Conservation (phyloP, 2,888 invertebrate species). For the Cyaniris semiargus region DNA sequence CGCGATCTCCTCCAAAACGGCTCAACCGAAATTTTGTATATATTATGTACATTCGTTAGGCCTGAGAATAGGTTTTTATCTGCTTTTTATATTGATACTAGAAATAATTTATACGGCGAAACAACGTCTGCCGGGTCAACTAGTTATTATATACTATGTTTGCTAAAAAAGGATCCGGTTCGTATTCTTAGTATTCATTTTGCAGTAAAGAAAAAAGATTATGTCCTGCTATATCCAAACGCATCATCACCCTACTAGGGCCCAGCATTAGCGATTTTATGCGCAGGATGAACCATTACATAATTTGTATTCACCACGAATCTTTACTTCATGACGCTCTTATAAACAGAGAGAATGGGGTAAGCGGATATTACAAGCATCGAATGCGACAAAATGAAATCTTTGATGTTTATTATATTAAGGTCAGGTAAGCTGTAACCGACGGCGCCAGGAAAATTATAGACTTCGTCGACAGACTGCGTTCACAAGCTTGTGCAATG, state of each 20-base stretch:
- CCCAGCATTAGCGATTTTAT: conserved; percentile 38
- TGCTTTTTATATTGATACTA: too few species aligned
- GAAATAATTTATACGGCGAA: too few species aligned
- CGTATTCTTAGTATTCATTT: not conserved
- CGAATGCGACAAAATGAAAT: not conserved
- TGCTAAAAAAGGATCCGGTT: too few species aligned
- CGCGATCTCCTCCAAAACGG: too few species aligned
- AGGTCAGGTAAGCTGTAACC: not conserved
- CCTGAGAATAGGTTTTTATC: too few species aligned
- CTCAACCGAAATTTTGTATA: too few species aligned
- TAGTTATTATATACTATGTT: too few species aligned
- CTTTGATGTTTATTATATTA: not conserved
- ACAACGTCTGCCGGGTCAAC: too few species aligned
- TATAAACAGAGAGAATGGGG: conserved; percentile 33
- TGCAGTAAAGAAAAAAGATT: not conserved
- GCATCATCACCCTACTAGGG: not conserved
- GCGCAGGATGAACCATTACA: conserved; percentile 36
- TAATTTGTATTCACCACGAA: conserved; percentile 39
- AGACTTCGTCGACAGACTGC: too few species aligned
- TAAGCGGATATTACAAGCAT: conserved; percentile 19
- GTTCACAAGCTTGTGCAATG: too few species aligned
- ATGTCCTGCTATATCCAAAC: not conserved
- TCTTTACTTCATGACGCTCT: conserved; percentile 37
- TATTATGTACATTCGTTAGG: too few species aligned
- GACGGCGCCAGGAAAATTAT: not conserved